phyloP scores from a whole-genome alignment of 2,113 vertebrate genomes.

The Leiothrix lutea region DNA sequence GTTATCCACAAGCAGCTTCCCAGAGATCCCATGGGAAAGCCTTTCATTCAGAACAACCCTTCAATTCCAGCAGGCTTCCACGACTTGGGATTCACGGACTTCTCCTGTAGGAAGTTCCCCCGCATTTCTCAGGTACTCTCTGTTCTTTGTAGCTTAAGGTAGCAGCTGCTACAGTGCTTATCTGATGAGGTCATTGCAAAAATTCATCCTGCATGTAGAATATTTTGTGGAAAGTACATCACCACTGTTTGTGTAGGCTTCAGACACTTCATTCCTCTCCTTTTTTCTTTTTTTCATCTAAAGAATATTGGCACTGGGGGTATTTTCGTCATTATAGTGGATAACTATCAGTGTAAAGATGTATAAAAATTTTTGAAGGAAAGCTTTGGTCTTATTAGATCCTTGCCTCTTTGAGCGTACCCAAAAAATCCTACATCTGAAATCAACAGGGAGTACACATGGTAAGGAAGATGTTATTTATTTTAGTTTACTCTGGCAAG shows the following conservation, averaged over 20 bases:
- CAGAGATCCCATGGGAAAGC: conserved; percentile 86
- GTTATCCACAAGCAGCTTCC: conserved; percentile 93
- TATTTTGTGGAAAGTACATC: background rate
- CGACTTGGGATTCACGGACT: conserved; percentile 95
- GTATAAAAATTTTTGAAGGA: background rate
- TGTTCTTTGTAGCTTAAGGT: background rate
- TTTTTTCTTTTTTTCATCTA: background rate
- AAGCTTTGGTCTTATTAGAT: background rate
- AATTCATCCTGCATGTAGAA: background rate
- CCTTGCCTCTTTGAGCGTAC: background rate
- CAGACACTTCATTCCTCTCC: background rate
- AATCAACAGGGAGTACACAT: background rate
- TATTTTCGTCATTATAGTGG: background rate
- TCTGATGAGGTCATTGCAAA: background rate
- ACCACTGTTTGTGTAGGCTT: background rate
- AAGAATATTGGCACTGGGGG: background rate
- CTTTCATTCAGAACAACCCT: conserved; percentile 98
- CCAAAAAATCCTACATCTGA: background rate
- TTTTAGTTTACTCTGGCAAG: background rate
- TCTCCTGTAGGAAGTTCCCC: conserved; percentile 95
- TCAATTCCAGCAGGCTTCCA: conserved; percentile 96
- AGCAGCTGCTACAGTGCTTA: background rate
- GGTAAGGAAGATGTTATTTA: background rate
- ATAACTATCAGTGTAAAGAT: background rate
- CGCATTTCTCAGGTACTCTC: conserved; percentile 90